Evolutionary conservation across 2,113 vertebrate species (phyloP), one percentile per base, ranked within the genome.

Genomic region (Lycaon pictus): DNA sequence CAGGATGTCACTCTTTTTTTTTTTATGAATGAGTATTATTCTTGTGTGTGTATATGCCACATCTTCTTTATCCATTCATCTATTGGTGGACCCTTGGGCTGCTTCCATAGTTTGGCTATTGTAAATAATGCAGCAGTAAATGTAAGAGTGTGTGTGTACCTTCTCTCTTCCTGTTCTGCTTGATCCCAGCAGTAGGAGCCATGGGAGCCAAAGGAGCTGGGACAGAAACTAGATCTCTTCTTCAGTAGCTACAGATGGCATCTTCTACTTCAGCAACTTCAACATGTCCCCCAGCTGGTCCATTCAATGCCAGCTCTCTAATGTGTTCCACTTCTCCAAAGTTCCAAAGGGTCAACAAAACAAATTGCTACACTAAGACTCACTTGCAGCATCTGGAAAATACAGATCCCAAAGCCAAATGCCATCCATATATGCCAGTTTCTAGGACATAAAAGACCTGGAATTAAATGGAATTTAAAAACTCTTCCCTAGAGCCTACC

Each of bases 381-480:
- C 74, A 56, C 56, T 12, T 89, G 37, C 11, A 65, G n/a, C 58
- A 92, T 82, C 92, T 91, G 51, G 72, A 97, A 71, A 92, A 88
- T 35, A 86, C 12, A 93, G 84, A 74, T 83, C 83, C 96, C 62
- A 37, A 93, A 96, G 62, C 62, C 19, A 43, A 62, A 95, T 69
- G 87, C 79, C 94, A 83, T 32, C 9, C 22, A 83, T 9, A 37
- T 77, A 37, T 27, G 7, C 22, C 48, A 76, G 55, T 67, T 95
- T 95, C 90, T 10, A 23, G 67, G 71, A 96, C 32, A 89, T 53
- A 80, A 83, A 63, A 63, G 56, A 63, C 37, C n/a, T 84, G 43
- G 79, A 58, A 69, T 80, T 90, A 58, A 98, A 13, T n/a, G n/a
- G 80, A 19, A 85, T 77, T 67, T 67, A 79, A 69, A 58, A 51